Evolutionary conservation across 1,140 invertebrate species (phyloP).

Genomic region (Drosophila littoralis): DNA sequence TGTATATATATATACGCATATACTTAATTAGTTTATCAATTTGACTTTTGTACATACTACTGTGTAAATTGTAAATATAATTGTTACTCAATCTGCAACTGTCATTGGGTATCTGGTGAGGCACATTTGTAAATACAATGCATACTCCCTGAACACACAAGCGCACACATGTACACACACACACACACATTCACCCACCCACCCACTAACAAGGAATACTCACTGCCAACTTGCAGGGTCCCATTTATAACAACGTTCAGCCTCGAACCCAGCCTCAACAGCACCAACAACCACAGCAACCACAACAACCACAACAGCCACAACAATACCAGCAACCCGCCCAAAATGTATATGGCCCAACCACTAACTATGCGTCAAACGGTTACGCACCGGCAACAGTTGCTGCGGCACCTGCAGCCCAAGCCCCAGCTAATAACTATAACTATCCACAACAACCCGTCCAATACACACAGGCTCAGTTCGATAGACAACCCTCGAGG

Average conservation of each 20-base stretch:
- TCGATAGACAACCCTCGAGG: constrained; percentile 69
- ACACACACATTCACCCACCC: constrained; percentile 2
- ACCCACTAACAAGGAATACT: constrained; percentile 45
- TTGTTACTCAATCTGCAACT: constrained; percentile 47
- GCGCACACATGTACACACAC: constrained; percentile 3
- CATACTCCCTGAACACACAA: constrained; percentile 3
- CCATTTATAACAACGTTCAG: constrained; percentile 82
- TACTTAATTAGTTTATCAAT: constrained; percentile 19
- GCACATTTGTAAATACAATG: constrained; percentile 27
- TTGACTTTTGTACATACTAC: constrained; percentile 45
- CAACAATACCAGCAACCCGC: constrained; percentile 33
- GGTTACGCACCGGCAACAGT: constrained; percentile 45
- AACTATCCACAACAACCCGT: constrained; percentile 63
- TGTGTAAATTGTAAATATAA: constrained; percentile 61
- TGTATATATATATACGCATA: constrained; percentile 48
- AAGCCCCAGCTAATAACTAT: constrained; percentile 47
- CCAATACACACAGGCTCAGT: constrained; percentile 79
- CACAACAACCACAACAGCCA: constrained; percentile 32
- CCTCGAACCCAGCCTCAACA: constrained; percentile 49
- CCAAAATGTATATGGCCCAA: constrained; percentile 34
- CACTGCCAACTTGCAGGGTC: constrained; percentile 75
- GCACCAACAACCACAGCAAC: constrained; percentile 34
- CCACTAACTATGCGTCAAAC: constrained; percentile 45
- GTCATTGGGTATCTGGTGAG: constrained; percentile 44
- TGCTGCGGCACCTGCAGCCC: constrained; percentile 32